Percentiles rank a stretch among this genome's conserved stretches.
phyloP scores from a whole-genome alignment of 1,140 invertebrate species.

The Drosophila suzukii region DNA sequence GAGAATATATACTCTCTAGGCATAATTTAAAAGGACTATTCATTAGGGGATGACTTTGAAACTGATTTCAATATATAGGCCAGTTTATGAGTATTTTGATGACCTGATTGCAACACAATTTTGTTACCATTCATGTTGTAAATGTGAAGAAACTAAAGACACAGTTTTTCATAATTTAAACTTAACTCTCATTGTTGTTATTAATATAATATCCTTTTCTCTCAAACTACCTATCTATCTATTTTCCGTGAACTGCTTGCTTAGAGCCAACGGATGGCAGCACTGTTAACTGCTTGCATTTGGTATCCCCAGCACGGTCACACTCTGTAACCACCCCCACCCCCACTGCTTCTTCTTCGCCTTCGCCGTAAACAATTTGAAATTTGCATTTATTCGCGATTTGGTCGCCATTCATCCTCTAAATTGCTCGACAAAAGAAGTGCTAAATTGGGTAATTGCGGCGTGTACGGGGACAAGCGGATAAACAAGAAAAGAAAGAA shows the following conservation, averaged over 20 bases:
- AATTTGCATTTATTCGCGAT: conserved; percentile 29
- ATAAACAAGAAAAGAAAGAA: conserved; percentile 1
- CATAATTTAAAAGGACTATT: too few relatives aligned
- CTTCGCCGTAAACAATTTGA: conserved; percentile 41
- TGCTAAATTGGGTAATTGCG: conserved; percentile 29
- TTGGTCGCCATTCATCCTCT: conserved; percentile 17
- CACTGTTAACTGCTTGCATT: background rate
- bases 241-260: background rate
- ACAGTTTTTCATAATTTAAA: too few relatives aligned
- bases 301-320: conserved; percentile 8
- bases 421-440: conserved; percentile 32
- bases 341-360: conserved; percentile 6
- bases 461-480: background rate
- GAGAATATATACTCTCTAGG: too few relatives aligned
- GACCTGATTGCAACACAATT: too few relatives aligned
- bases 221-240: background rate
- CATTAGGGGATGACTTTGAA: too few relatives aligned
- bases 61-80: too few relatives aligned
- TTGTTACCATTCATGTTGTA: too few relatives aligned
- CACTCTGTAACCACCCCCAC: background rate
- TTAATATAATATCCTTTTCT: background rate
- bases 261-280: background rate
- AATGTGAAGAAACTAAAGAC: too few relatives aligned
- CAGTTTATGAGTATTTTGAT: too few relatives aligned
- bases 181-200: too few relatives aligned